Evolutionary conservation across 2,113 vertebrate species (phyloP), one percentile per base, ranked within the genome.

Genomic region (Mixornis gularis): DNA sequence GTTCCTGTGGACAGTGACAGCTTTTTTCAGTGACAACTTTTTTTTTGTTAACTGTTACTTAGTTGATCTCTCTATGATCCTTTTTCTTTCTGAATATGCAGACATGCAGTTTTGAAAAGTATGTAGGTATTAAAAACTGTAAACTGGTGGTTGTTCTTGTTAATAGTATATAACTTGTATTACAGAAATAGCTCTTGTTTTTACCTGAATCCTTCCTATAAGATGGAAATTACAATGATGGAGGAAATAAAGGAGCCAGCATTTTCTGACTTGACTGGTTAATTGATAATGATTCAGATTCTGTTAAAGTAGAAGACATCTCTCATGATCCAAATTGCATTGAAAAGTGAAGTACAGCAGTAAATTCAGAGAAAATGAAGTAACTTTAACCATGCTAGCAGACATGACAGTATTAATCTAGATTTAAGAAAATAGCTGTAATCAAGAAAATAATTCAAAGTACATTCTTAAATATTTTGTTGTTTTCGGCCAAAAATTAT

Each of bases 1-100:
- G 93, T 97, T 96, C 97, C 92, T 94, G 97, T 96, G 96, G 97
- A 97, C 97, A 97, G 82, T 97, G 98, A 98, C 97, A 94, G 86
- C 96, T 97, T 97, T 97, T 93, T 93, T 89, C 70, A 89, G 73
- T 85, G 88, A 90, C 81, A 85, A 21, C 73, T 25, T 72, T 65
- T 44, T 84, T 82, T 58, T 77, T 58, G 19, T 80, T 52, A 34
- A 85, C 93, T 93, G 80, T 91, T 97, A 85, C 73, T 74, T 97
- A 97, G 94, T 64, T 87, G 19, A 56, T 92, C 17, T 90, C 22
- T 62, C 51, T 76, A 59, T 73, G 62, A 44, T 85, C 40, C 69
- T 94, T 90, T 88, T 87, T 79, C 34, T 87, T 95, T 95, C 84
- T 84, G 46, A 81, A 93, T 92, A 96, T 90, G 64, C 82, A 91